Conservation (phyloP, 2,797 vertebrate genomes). For the Danio choprae region DNA sequence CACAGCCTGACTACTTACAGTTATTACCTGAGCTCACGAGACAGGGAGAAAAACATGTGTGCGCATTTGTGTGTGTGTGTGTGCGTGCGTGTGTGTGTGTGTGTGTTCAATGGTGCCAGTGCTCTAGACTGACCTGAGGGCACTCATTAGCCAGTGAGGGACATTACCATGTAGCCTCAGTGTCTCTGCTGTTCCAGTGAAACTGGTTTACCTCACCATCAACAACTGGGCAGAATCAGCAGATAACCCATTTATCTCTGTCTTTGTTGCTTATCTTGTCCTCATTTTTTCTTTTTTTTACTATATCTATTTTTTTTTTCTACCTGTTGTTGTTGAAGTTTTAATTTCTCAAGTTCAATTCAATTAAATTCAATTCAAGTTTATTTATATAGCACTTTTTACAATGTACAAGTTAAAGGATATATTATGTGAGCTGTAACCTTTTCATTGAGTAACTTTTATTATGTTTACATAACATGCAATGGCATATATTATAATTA, state of each 20-base stretch:
- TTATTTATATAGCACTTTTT: no score
- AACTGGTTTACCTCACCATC: slow-evolving; percentile 44
- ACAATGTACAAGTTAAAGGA: no score
- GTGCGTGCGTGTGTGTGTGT: slow-evolving; percentile 37
- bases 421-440: background rate
- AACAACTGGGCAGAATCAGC: slow-evolving; percentile 35
- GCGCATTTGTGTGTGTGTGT: slow-evolving; percentile 41
- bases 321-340: background rate
- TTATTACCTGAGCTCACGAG: slow-evolving; percentile 68
- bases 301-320: background rate
- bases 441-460: background rate
- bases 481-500: no score
- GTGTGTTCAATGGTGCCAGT: slow-evolving; percentile 53
- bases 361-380: no score
- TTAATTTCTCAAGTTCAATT: background rate
- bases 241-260: slow-evolving; percentile 11
- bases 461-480: no score
- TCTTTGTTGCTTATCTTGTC: slow-evolving; percentile 15
- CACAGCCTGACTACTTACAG: slow-evolving; percentile 63
- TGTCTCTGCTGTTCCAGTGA: slow-evolving; percentile 49
- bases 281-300: background rate
- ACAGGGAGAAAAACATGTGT: slow-evolving; percentile 50
- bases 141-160: slow-evolving; percentile 60
- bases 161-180: slow-evolving; percentile 51
- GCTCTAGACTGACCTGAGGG: slow-evolving; percentile 60